Evolutionary conservation across 2,888 invertebrate genomes (phyloP).

Genomic region (Plebejus anna): DNA sequence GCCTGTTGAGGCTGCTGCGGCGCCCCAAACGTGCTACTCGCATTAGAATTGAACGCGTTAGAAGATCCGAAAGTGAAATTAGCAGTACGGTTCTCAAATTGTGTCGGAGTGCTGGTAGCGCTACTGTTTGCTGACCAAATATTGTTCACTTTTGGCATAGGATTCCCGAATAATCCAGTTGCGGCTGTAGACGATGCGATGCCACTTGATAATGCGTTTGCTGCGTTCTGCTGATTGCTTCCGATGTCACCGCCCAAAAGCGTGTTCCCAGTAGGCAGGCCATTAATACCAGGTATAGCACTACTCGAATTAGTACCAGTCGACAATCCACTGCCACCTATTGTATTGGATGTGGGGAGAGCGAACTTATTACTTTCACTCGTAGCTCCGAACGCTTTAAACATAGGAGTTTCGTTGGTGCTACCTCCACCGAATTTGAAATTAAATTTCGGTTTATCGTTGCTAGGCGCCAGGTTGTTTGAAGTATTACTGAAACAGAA

Average conservation of each 20-base stretch:
- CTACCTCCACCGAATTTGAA: slow-evolving; percentile 52
- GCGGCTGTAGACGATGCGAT: slow-evolving; percentile 36
- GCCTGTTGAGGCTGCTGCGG: slow-evolving; percentile 38
- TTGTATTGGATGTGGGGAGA: slow-evolving; percentile 32
- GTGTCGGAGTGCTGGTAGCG: slow-evolving; percentile 41
- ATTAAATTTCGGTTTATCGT: slow-evolving; percentile 55
- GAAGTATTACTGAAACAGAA: slow-evolving; percentile 54
- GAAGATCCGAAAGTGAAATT: slow-evolving; percentile 54
- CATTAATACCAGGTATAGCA: slow-evolving; percentile 32
- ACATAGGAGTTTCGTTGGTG: slow-evolving; percentile 43
- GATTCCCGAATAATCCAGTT: slow-evolving; percentile 46
- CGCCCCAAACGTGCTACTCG: slow-evolving; percentile 44
- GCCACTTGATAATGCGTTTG: slow-evolving; percentile 40
- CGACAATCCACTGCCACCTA: slow-evolving; percentile 33
- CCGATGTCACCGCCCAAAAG: slow-evolving; percentile 42
- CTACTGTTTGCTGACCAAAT: slow-evolving; percentile 50
- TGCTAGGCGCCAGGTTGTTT: slow-evolving; percentile 36
- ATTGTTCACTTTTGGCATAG: slow-evolving; percentile 50
- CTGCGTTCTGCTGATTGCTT: slow-evolving; percentile 40
- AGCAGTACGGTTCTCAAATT: slow-evolving; percentile 50
- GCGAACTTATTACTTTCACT: slow-evolving; percentile 39
- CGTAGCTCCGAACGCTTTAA: slow-evolving; percentile 44
- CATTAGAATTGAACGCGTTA: slow-evolving; percentile 46
- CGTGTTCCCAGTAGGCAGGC: slow-evolving; percentile 36
- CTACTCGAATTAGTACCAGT: slow-evolving; percentile 34